Evolutionary conservation across 2,797 vertebrate genomes (phyloP).

Genomic region (Simalia tracyae): DNA sequence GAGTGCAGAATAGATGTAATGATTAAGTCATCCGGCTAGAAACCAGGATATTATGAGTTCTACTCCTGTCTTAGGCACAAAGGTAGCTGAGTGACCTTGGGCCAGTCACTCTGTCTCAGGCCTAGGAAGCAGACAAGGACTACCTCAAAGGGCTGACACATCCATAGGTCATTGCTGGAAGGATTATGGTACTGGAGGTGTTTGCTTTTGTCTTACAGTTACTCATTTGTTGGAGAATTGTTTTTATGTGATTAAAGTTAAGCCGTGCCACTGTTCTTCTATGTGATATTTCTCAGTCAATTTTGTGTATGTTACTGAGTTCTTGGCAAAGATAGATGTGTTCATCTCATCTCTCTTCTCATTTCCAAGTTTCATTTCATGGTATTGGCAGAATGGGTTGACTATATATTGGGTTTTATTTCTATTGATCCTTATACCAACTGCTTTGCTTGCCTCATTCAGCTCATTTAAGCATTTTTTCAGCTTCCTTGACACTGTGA

Average conservation of each 20-base stretch:
- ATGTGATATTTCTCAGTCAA: not conserved
- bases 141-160: not conserved
- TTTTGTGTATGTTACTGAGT: not conserved
- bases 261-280: not conserved
- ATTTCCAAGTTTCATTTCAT: not conserved
- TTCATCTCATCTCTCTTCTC: not conserved
- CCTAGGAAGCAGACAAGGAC: not conserved
- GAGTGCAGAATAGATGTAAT: not conserved
- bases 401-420: not conserved
- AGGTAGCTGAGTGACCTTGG: not conserved
- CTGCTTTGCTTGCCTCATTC: not conserved
- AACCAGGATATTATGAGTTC: not conserved
- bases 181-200: not conserved
- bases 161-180: not conserved
- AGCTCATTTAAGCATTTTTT: not conserved
- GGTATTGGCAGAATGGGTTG: not conserved
- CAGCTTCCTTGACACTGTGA: not conserved
- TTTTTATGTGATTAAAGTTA: not conserved
- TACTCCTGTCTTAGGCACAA: not conserved
- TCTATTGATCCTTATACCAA: not conserved
- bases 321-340: not conserved
- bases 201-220: not conserved
- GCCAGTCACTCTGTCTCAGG: not conserved
- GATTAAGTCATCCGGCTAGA: not conserved
- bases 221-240: not conserved